A percentile compares a stretch with the other conserved stretches of the same genome.
Evolutionary conservation across 2,797 vertebrate species (phyloP).

Genomic region (Momotus momota): DNA sequence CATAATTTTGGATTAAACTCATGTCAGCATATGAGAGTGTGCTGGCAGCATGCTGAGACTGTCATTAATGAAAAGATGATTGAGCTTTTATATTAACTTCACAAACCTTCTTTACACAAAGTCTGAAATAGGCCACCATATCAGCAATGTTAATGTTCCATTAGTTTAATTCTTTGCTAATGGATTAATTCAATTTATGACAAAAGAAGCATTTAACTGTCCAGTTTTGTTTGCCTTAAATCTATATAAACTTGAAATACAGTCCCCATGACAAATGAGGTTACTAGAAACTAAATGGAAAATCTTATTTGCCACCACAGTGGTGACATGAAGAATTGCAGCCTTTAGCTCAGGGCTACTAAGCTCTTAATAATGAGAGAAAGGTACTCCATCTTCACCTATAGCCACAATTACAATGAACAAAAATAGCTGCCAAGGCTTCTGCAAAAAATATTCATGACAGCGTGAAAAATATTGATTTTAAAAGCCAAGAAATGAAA

Average conservation of each 20-base stretch:
- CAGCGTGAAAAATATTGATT: slow-evolving; percentile 80
- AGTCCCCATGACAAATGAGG: slow-evolving; percentile 78
- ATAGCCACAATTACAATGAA: slow-evolving; percentile 64
- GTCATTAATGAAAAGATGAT: slow-evolving; percentile 16
- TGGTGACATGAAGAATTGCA: slow-evolving; percentile 82
- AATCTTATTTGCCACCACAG: slow-evolving; percentile 79
- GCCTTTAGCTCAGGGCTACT: slow-evolving; percentile 78
- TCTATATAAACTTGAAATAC: slow-evolving; percentile 76
- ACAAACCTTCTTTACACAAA: slow-evolving; percentile 48
- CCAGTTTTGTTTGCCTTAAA: slow-evolving; percentile 73
- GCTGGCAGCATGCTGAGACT: not conserved
- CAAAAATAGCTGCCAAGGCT: slow-evolving; percentile 71
- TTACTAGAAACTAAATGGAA: slow-evolving; percentile 79
- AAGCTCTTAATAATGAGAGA: slow-evolving; percentile 82
- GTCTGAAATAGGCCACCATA: not conserved
- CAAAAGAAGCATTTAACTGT: slow-evolving; percentile 53
- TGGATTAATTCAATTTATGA: slow-evolving; percentile 57
- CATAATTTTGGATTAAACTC: not conserved
- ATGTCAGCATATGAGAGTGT: not conserved
- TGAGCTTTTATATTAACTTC: slow-evolving; percentile 51
- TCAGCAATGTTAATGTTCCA: slow-evolving; percentile 22
- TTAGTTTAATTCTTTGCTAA: slow-evolving; percentile 67
- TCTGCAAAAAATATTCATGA: slow-evolving; percentile 78
- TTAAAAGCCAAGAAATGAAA: slow-evolving; percentile 77
- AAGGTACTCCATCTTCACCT: slow-evolving; percentile 80